Conservation (phyloP, 2,888 invertebrate species). For the Entomobrya proxima region DNA sequence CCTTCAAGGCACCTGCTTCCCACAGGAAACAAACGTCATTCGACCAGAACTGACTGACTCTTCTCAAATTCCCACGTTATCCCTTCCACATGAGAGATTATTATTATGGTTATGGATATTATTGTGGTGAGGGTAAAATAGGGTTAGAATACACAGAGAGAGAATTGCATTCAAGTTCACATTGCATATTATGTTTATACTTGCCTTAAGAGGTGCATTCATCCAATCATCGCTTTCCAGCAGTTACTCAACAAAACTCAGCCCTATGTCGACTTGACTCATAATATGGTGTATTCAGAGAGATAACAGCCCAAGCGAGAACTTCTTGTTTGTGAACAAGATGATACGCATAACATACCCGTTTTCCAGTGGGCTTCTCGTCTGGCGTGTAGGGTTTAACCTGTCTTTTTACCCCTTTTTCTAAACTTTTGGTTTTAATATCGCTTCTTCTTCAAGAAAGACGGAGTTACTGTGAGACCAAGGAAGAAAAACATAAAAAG, state of each 20-base stretch:
- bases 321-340: not conserved
- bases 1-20: slow-evolving; percentile 72
- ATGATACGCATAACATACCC: not conserved
- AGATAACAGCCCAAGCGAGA: not conserved
- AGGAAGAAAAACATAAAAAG: not conserved
- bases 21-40: slow-evolving; percentile 70
- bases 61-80: slow-evolving; percentile 62
- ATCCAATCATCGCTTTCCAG: not conserved
- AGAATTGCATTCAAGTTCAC: slow-evolving; percentile 18
- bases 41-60: slow-evolving; percentile 62
- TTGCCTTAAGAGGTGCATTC: not conserved
- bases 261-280: not conserved
- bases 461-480: slow-evolving; percentile 10
- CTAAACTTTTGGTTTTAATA: not conserved
- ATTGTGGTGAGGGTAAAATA: no score
- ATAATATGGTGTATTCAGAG: not conserved
- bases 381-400: not conserved
- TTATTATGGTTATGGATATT: slow-evolving; percentile 38
- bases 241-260: slow-evolving; percentile 9
- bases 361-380: not conserved
- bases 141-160: not conserved
- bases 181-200: not conserved
- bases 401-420: not conserved
- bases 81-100: slow-evolving; percentile 45
- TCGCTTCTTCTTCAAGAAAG: not conserved